Evolutionary conservation across 2,113 vertebrate genomes (phyloP).

Genomic region (Microtus oregoni): DNA sequence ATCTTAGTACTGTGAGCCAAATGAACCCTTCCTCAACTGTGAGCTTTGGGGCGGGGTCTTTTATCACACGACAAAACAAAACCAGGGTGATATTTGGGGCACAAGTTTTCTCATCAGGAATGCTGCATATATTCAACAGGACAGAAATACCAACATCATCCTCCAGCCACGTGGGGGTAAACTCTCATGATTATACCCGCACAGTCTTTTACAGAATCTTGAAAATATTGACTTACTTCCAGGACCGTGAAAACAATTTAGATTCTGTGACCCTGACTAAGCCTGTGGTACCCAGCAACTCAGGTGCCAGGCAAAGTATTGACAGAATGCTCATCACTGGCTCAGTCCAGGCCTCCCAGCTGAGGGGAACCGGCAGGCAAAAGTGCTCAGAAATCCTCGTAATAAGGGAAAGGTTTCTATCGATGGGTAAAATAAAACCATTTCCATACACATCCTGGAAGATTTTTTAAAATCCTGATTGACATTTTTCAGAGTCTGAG

Average conservation of each 20-base stretch:
- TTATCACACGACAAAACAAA: not conserved
- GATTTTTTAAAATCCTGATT: slow-evolving; percentile 63
- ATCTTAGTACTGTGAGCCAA: not conserved
- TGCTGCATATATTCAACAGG: not conserved
- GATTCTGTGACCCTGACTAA: slow-evolving; percentile 55
- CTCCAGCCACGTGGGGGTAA: not conserved
- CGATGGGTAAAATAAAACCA: not conserved
- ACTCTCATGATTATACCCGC: not conserved
- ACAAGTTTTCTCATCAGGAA: not conserved
- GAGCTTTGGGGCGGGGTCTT: not conserved
- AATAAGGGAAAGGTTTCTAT: not conserved
- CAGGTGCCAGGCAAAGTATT: slow-evolving; percentile 33
- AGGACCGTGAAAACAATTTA: slow-evolving; percentile 62
- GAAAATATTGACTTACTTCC: slow-evolving; percentile 67
- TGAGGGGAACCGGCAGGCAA: not conserved
- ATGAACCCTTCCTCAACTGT: not conserved
- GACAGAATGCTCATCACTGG: slow-evolving; percentile 26
- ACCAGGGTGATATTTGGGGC: not conserved
- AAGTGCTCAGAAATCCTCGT: slow-evolving; percentile 13
- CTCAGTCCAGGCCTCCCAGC: not conserved
- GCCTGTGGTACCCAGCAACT: not conserved
- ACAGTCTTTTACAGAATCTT: slow-evolving; percentile 26
- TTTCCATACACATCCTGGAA: not conserved
- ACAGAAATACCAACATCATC: not conserved
- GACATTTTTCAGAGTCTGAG: slow-evolving; percentile 48